Conservation (phyloP, 2,113 vertebrate genomes). For the Petromus typicus region DNA sequence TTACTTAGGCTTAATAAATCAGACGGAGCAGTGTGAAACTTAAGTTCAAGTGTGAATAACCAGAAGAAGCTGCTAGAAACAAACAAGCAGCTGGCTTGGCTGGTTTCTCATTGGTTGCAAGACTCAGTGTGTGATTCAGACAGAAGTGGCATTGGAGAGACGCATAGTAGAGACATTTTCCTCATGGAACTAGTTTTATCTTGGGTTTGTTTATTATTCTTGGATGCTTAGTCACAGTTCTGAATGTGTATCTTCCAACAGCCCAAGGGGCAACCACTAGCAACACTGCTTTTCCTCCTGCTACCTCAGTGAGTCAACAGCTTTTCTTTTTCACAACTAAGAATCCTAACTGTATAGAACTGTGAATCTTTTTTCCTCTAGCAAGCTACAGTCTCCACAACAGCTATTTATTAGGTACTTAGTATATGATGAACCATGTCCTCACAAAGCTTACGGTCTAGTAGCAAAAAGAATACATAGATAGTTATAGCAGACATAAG, state of each 20-base stretch:
- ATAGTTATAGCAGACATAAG: not conserved
- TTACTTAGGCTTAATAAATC: not conserved
- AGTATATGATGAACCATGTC: not conserved
- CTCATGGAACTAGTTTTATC: not conserved
- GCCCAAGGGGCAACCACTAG: not conserved
- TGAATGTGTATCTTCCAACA: not conserved
- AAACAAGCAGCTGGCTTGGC: not conserved
- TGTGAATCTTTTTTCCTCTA: not conserved
- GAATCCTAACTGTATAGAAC: not conserved
- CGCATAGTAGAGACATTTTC: not conserved
- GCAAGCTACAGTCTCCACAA: not conserved
- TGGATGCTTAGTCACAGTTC: not conserved
- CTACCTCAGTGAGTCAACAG: not conserved
- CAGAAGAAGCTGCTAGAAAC: not conserved
- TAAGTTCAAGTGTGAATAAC: not conserved
- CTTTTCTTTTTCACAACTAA: not conserved
- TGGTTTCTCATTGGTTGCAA: not conserved
- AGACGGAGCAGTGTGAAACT: not conserved
- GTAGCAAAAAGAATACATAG: not conserved
- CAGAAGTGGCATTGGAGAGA: not conserved
- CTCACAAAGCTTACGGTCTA: not conserved
- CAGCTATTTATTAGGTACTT: not conserved
- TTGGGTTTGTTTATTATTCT: not conserved
- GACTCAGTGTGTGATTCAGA: not conserved
- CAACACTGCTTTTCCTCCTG: not conserved